These are phyloP conservation scores for Pantherophis guttatus DNA, from an alignment of 2,113 vertebrate species.

Conservation along the genomic window DNA sequence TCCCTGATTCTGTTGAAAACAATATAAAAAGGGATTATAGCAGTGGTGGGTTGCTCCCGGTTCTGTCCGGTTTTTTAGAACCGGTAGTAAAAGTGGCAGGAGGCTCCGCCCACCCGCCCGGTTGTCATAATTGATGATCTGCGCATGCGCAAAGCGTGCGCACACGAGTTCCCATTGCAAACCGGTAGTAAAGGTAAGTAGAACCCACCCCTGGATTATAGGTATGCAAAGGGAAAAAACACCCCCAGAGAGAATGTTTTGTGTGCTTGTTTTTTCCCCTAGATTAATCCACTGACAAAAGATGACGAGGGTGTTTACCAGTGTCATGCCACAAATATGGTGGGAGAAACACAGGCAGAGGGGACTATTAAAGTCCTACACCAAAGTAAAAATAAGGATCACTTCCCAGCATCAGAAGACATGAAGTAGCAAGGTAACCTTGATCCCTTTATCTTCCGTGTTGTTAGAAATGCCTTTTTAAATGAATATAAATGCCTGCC, in stretches of 20 bases:
- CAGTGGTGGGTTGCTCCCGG: no score
- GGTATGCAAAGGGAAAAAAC: neutral
- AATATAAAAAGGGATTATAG: neutral
- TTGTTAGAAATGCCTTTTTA: neutral
- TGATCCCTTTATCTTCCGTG: neutral
- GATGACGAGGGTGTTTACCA: conserved; percentile 69
- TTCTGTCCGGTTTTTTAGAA: no score
- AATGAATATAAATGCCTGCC: neutral
- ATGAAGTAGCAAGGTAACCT: conserved; percentile 40
- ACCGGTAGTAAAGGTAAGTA: no score
- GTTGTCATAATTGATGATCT: no score
- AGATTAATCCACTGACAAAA: conserved; percentile 70
- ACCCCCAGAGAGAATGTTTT: neutral
- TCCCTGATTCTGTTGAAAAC: neutral
- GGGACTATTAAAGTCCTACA: conserved; percentile 56
- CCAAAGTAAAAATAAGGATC: conserved; percentile 24
- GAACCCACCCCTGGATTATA: neutral
- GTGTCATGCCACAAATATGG: conserved; percentile 60
- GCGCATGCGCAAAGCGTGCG: no score
- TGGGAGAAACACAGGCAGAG: conserved; percentile 60
- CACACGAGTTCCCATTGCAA: no score
- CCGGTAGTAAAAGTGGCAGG: no score
- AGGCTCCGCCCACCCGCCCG: no score
- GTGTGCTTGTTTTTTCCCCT: neutral
- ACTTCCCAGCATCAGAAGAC: conserved; percentile 13